Evolutionary conservation across 2,113 vertebrate genomes (phyloP).

Genomic region (Stegastes partitus): DNA sequence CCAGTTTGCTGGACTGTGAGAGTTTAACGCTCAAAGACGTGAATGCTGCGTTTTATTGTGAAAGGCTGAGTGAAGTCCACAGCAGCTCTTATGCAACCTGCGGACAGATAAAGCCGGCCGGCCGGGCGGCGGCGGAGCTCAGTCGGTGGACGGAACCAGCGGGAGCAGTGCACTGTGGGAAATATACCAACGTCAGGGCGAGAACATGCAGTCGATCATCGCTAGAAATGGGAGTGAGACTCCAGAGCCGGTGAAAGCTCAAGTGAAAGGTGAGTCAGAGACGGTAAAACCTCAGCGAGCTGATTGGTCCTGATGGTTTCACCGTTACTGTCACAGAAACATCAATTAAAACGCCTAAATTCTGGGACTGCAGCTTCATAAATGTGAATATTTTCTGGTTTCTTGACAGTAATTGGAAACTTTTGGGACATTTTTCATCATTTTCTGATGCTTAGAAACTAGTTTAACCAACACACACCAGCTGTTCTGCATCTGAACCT

Average conservation of each 20-base stretch:
- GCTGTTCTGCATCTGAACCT: too few species aligned
- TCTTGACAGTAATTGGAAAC: too few species aligned
- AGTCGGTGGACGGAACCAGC: background rate
- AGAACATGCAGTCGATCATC: conserved; percentile 64
- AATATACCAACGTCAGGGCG: background rate
- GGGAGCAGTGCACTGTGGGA: conserved; percentile 5
- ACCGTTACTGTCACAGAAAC: too few species aligned
- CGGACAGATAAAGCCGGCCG: background rate
- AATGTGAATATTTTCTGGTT: too few species aligned
- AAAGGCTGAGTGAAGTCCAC: conserved; percentile 46
- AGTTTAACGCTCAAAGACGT: background rate
- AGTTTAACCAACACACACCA: too few species aligned
- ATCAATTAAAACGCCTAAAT: too few species aligned
- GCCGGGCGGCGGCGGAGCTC: accelerated
- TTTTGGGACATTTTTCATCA: too few species aligned
- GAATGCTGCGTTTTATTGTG: conserved; percentile 17
- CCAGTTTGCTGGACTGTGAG: too few species aligned
- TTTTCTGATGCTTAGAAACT: too few species aligned
- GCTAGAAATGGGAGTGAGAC: conserved; percentile 66
- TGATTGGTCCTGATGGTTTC: too few species aligned
- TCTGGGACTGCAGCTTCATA: too few species aligned
- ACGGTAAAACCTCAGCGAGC: too few species aligned
- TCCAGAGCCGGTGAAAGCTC: conserved; percentile 64
- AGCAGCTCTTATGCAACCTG: background rate
- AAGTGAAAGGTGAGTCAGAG: conserved; percentile 69